Base-by-base conservation (phyloP, 2,113 vertebrate genomes). In the Ochotona princeps region DNA sequence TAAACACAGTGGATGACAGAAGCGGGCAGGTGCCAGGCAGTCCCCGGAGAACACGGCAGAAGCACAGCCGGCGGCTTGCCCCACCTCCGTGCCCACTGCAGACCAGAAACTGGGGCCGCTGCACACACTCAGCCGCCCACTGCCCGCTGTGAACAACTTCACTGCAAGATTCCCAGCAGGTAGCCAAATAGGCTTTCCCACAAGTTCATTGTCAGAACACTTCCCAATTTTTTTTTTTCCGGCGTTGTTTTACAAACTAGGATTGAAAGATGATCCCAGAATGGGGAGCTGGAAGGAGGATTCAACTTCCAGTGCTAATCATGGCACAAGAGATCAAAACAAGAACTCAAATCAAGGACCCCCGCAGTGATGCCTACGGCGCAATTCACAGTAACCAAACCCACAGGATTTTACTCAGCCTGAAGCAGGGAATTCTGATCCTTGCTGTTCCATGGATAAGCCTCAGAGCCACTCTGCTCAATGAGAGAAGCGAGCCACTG, bases 21-120 rank as follows among this genome's bases (percentile, higher is more conserved):
- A 54, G 28, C 49, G 80, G 96, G 90, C 97, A 98, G 97, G 98
- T 98, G 97, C 92, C 93, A 51, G 97, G 91, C 93, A 51, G 86
- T 89, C 84, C 96, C 91, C 47, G 95, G 94, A 91, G 90, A 94
- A 92, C 91, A 91, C 47, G 86, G 85, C 92, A 85, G 96, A 96
- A 93, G 54, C 54, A 57, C 3, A 13, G 54, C 18, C 28, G 80
- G 57, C 0, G 28, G 74, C 74, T 57, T 67, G 13, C 76, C 38
- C 47, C 30, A 11, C 7, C 32, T 92, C 35, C 87, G 38, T 44
- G 38, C 38, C 38, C 38, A 44, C 38, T 44, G 38, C 38, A 44
- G 38, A 44, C 38, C 38, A 44, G 38, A 44, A 44, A 44, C 38
- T 44, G 38, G 38, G 38, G 38, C 38, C 4, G 38, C 38, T 44